phyloP scores from a whole-genome alignment of 64 coral and sea anemone species.

The Pocillopora damicornis region DNA sequence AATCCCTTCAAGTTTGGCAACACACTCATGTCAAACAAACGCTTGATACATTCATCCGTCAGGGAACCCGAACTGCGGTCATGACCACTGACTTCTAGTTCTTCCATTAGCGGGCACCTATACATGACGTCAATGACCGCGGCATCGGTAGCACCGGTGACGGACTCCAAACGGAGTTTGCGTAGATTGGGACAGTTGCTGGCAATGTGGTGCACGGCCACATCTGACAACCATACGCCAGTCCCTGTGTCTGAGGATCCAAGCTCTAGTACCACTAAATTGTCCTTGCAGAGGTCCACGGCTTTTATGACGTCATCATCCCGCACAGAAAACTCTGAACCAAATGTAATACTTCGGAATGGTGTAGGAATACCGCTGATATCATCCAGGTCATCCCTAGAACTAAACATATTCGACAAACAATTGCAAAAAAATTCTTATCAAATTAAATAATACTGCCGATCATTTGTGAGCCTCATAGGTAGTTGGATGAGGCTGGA shows the following conservation, averaged over 20 bases:
- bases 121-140: conserved; percentile 66
- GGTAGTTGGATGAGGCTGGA: too few relatives aligned
- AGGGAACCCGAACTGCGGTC: conserved; percentile 74
- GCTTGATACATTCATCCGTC: conserved; percentile 76
- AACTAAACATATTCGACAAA: neutral
- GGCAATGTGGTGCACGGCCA: conserved; percentile 74
- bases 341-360: conserved; percentile 56
- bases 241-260: conserved; percentile 81
- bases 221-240: conserved; percentile 73
- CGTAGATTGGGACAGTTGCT: conserved; percentile 68
- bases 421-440: too few relatives aligned
- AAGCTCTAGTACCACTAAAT: conserved; percentile 72
- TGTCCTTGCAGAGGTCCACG: conserved; percentile 77
- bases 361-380: neutral
- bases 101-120: conserved; percentile 77
- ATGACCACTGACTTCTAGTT: conserved; percentile 81
- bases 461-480: too few relatives aligned
- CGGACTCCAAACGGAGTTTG: conserved; percentile 92
- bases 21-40: conserved; percentile 51
- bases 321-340: conserved; percentile 59
- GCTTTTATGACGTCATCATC: conserved; percentile 78
- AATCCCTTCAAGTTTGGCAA: conserved; percentile 70
- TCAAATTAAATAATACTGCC: too few relatives aligned
- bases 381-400: conserved; percentile 16
- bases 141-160: conserved; percentile 64